phyloP scores from a whole-genome alignment of 2,888 invertebrate genomes.

The Ennomos quercinarius region DNA sequence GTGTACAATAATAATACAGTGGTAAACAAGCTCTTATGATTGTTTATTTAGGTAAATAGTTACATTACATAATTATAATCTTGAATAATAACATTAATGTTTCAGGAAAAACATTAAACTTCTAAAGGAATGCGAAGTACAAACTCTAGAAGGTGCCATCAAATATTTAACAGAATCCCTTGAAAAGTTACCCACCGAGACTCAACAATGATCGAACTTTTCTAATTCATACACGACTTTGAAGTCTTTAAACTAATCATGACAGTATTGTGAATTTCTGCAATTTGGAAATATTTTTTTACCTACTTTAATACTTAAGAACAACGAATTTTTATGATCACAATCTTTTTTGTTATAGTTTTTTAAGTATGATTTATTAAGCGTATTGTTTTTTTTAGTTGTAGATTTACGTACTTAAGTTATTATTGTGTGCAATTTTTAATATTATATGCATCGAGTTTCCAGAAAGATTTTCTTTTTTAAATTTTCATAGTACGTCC shows the following conservation, averaged over 20 bases:
- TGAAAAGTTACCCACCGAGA: slow-evolving; percentile 57
- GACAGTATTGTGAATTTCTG: slow-evolving; percentile 56
- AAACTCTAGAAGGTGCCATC: slow-evolving; percentile 75
- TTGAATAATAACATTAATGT: slow-evolving; percentile 33
- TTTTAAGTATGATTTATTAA: slow-evolving; percentile 29
- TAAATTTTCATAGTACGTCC: slow-evolving; percentile 10
- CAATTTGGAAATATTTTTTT: slow-evolving; percentile 24
- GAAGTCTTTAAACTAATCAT: slow-evolving; percentile 52
- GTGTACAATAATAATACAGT: too few relatives aligned
- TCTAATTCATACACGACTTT: slow-evolving; percentile 10
- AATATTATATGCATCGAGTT: slow-evolving; percentile 32
- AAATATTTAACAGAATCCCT: slow-evolving; percentile 63
- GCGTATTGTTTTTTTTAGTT: slow-evolving; percentile 45
- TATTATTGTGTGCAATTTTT: slow-evolving; percentile 55
- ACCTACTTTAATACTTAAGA: slow-evolving; percentile 33
- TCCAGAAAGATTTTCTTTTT: slow-evolving; percentile 7
- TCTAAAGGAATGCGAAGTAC: slow-evolving; percentile 77
- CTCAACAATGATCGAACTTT: slow-evolving; percentile 41
- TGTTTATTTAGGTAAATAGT: too few relatives aligned
- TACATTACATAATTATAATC: too few relatives aligned
- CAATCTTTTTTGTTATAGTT: slow-evolving; percentile 42
- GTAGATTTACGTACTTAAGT: slow-evolving; percentile 44
- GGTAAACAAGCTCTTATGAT: too few relatives aligned
- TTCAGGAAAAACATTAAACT: slow-evolving; percentile 72
- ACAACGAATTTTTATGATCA: slow-evolving; percentile 51